Evolutionary conservation across 64 coral and sea anemone genomes (phyloP), one percentile per base, ranked within the genome.

Genomic region (Montipora cactus): DNA sequence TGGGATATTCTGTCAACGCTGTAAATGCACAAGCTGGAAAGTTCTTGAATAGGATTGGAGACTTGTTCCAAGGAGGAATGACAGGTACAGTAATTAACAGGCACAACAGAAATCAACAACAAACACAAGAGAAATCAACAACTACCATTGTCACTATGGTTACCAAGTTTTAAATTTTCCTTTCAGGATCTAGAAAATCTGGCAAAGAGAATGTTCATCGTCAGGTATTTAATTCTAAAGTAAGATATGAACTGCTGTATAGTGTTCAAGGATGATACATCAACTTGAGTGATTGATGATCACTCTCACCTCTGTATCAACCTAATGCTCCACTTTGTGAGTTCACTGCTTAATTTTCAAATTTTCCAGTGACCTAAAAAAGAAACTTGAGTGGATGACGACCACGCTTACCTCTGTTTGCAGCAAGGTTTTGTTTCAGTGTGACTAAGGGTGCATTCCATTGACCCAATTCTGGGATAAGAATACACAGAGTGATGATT

Each of bases 1-100:
- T 98, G 25, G 94, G 87, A 18, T 94, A 98, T 18, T 94, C 94
- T 76, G 92, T 98, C 5, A 74, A 92, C 81, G 83, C 94, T 7
- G 90, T 99, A 45, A 99, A 99, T 77, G 59, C 89, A n/a, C 94
- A 98, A 58, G 98, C 98, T 53, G 98, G 98, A 0, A 99, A 96
- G 89, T 90, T 99, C n/a, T 96, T 99, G 5, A 99, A 96, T 84
- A 94, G 49, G 74, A 96, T 99, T 89, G 95, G 95, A 2, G 98
- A 99, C 76, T 87, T 99, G 55, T 92, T 99, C 81, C 96, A 98
- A 82, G 87, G 89, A 4, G 62, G 91, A 23, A 92, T 20, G 92
- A 92, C 79, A 92, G 28, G 73, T 88, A 37, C 37, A 37, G 37
- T 37, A 37, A 57, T 57, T 57, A 57, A 6, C 11, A 57, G 53